Base-by-base conservation (phyloP, 2,797 vertebrate species). In the Sylvilagus floridanus region DNA sequence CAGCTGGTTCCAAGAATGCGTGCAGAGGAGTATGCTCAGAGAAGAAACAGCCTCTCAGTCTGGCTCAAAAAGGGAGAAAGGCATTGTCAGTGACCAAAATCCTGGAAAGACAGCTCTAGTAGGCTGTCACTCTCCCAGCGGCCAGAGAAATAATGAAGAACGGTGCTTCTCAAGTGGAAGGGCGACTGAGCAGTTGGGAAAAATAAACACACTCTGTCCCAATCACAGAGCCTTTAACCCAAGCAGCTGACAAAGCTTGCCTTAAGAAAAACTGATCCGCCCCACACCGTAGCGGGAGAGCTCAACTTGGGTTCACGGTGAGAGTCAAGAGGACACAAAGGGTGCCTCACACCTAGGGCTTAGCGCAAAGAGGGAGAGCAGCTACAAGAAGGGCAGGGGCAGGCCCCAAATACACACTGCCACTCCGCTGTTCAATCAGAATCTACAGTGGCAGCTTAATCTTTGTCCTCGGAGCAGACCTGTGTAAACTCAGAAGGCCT, bases 371-470 rank as follows among this genome's bases (percentile, higher is more conserved):
- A 9, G 17, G 37, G 47, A n/a, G 85, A 63, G 42, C 30, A 62
- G 86, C 1, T 7, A 63, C 84, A 65, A 73, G 62, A 88, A 95
- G 47, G 73, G 63, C 72, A 81, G 13, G 50, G 47, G 42, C 7
- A 11, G 30, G 9, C 65, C 63, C 75, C 82, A 24, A 90, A 86
- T 14, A 62, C 32, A 54, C 79, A 87, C n/a, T 28, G 35, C 50
- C 37, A 83, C 35, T 79, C 30, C 2, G 37, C 85, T 92, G 42
- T 65, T 94, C 54, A 77, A 81, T 86, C 75, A 77, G 57, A 78
- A 91, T 84, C 92, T 87, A 78, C 21, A 77, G 69, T 81, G 71
- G 93, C 28, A 82, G 88, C 93, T 96, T 95, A 73, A 95, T 93
- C 92, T 97, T 57, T 94, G 91, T 88, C 88, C 90, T 95, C 83